Conservation (phyloP, 2,113 vertebrate genomes). For the Ophthalmolycus amberensis region DNA sequence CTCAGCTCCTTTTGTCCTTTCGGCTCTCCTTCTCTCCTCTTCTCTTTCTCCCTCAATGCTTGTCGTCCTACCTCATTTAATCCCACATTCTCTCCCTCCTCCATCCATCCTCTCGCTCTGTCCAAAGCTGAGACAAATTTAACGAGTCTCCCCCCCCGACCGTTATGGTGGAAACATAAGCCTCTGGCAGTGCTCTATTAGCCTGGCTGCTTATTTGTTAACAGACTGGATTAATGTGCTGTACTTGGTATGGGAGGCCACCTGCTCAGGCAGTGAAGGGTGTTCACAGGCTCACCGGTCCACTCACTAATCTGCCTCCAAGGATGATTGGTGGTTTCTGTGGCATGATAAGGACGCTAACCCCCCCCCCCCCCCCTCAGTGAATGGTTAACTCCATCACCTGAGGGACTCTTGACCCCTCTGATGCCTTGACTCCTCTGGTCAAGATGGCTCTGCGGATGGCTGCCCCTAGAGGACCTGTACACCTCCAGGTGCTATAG, state of each 20-base stretch:
- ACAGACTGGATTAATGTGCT: slow-evolving; percentile 76
- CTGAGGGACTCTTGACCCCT: slow-evolving; percentile 64
- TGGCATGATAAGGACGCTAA: slow-evolving; percentile 61
- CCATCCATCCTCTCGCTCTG: slow-evolving; percentile 9
- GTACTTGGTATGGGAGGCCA: slow-evolving; percentile 74
- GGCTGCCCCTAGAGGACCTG: background rate
- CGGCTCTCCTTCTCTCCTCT: slow-evolving; percentile 8
- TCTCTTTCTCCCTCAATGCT: slow-evolving; percentile 25
- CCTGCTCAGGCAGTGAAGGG: slow-evolving; percentile 75
- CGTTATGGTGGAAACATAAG: slow-evolving; percentile 69
- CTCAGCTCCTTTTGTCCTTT: slow-evolving; percentile 59
- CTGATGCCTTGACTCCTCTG: slow-evolving; percentile 37
- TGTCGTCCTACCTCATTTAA: slow-evolving; percentile 34
- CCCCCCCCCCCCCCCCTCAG: slow-evolving; percentile 23
- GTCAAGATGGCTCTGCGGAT: slow-evolving; percentile 7
- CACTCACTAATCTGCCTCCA: slow-evolving; percentile 75
- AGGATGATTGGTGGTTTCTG: slow-evolving; percentile 74
- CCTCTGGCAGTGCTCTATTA: slow-evolving; percentile 75
- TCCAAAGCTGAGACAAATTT: slow-evolving; percentile 72
- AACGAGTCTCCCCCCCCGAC: slow-evolving; percentile 40
- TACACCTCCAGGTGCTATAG: background rate
- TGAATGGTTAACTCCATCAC: slow-evolving; percentile 68
- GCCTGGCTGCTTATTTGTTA: slow-evolving; percentile 79
- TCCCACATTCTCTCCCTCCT: background rate
- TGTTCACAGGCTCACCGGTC: slow-evolving; percentile 69